Evolutionary conservation across 2,797 vertebrate genomes (phyloP).

Genomic region (Pteropus rufus): DNA sequence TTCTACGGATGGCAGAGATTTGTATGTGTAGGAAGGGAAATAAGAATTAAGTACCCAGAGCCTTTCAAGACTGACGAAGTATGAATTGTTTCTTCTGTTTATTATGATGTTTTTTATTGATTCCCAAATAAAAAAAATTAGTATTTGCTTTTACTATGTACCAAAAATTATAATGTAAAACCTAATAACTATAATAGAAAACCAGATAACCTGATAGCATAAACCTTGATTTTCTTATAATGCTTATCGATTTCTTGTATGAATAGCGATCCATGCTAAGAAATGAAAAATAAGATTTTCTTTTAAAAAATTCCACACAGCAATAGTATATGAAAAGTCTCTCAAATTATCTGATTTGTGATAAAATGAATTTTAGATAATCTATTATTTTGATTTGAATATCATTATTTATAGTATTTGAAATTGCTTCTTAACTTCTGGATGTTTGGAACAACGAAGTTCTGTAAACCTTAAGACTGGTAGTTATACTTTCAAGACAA

Average conservation of each 20-base stretch:
- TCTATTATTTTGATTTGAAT: background rate
- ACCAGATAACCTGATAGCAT: background rate
- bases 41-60: background rate
- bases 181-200: background rate
- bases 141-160: background rate
- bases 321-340: background rate
- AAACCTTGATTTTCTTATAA: background rate
- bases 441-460: background rate
- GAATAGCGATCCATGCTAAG: background rate
- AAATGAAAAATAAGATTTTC: slow-evolving; percentile 3
- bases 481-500: background rate
- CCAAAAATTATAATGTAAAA: background rate
- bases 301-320: background rate
- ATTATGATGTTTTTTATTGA: background rate
- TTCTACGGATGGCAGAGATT: background rate
- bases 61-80: background rate
- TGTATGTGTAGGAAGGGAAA: background rate
- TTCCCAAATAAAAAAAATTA: background rate
- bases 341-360: background rate
- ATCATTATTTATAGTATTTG: background rate
- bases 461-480: background rate
- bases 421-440: background rate
- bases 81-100: background rate
- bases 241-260: slow-evolving; percentile 3
- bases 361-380: slow-evolving; percentile 8